Evolutionary conservation across 2,888 invertebrate species (phyloP).

Genomic region (Limnephilus marmoratus): DNA sequence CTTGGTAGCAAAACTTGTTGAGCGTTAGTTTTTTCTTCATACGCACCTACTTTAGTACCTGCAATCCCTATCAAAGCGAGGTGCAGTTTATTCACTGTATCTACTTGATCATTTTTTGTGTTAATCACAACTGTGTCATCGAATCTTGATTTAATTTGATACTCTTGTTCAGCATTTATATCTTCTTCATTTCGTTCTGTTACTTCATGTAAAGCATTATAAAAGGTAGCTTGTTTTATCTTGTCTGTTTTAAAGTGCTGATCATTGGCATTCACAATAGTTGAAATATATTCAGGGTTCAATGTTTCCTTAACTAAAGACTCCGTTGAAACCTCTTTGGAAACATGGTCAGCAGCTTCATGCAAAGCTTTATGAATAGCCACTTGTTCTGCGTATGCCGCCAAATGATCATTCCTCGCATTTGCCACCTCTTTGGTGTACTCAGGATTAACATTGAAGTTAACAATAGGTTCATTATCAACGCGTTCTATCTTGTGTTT

Average conservation of each 20-base stretch:
- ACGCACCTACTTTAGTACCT: not conserved
- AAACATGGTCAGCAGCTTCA: not conserved
- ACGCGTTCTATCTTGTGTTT: not conserved
- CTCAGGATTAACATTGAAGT: not conserved
- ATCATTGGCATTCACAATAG: not conserved
- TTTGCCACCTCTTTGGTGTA: not conserved
- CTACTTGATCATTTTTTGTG: not conserved
- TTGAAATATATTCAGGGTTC: not conserved
- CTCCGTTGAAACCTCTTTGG: not conserved
- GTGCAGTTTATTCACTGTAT: not conserved
- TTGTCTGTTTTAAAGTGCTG: not conserved
- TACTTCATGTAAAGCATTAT: not conserved
- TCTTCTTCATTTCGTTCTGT: not conserved
- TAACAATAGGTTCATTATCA: not conserved
- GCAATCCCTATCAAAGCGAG: not conserved
- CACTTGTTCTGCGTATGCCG: constrained; percentile 12
- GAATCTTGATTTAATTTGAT: not conserved
- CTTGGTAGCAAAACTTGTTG: not conserved
- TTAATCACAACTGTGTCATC: not conserved
- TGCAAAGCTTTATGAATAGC: constrained; percentile 19
- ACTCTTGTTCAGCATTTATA: not conserved
- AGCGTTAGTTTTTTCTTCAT: not conserved
- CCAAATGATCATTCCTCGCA: not conserved
- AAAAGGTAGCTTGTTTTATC: not conserved
- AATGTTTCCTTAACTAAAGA: not conserved